Evolutionary conservation across 2,797 vertebrate species (phyloP).

Genomic region (Enteromius unitaeniatus): DNA sequence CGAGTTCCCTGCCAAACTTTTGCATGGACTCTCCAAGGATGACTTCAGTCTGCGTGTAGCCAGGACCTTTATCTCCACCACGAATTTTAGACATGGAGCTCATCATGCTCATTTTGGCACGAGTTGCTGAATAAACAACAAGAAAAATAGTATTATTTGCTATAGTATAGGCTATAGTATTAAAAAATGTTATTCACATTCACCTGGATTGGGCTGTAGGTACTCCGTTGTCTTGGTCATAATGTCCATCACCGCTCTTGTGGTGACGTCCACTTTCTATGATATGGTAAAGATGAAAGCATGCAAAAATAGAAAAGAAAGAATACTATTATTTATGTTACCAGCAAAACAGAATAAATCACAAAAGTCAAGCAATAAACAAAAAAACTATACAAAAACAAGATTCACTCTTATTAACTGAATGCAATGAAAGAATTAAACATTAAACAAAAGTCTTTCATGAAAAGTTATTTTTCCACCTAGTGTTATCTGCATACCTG

Average conservation of each 20-base stretch:
- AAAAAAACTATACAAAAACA: not conserved
- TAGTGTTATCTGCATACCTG: not conserved
- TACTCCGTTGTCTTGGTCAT: conserved; percentile 97
- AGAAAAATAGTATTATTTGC: too few species aligned
- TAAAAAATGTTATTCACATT: not conserved
- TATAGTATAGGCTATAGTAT: not conserved
- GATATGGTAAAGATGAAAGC: conserved; percentile 32
- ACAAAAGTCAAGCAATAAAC: not conserved
- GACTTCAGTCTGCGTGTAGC: conserved; percentile 93
- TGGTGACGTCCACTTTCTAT: conserved; percentile 92
- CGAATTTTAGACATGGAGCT: conserved; percentile 99
- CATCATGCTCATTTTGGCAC: conserved; percentile 99
- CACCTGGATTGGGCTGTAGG: conserved; percentile 97
- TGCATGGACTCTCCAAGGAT: conserved; percentile 94
- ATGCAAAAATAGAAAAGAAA: not conserved
- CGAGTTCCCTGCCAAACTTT: conserved; percentile 93
- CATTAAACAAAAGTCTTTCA: not conserved
- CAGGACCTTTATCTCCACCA: conserved; percentile 95
- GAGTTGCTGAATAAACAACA: conserved; percentile 82
- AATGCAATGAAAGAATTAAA: not conserved
- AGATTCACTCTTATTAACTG: not conserved
- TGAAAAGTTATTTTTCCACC: not conserved
- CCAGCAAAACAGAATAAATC: not conserved
- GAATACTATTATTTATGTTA: not conserved
- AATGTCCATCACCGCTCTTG: conserved; percentile 94